Base-by-base conservation (phyloP, 2,113 vertebrate genomes). In the Oncorhynchus clarkii region DNA sequence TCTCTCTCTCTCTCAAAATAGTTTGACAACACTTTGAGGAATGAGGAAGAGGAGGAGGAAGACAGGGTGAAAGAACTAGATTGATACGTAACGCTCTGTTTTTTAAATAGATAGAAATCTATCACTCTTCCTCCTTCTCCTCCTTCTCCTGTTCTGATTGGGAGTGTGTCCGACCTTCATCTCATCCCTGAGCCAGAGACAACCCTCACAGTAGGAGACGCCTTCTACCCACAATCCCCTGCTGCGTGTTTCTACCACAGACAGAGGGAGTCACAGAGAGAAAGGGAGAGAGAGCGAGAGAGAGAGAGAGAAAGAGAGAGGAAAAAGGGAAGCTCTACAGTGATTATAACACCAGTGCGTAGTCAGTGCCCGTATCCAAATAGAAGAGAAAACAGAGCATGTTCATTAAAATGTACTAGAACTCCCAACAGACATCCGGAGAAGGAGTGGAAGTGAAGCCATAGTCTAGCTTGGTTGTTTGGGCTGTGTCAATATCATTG, bases 151-250 rank as follows among this genome's bases (percentile, higher is more conserved):
- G 65, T 70, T 80, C 71, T 77, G 78, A 80, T 76, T 68, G 39
- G 39, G 82, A 74, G 77, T 77, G 72, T 77, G 87, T 91, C 88
- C 89, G 91, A 92, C 91, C 89, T 91, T 92, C 90, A 90, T 87
- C 84, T 88, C 88, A 45, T 87, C 83, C 84, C 84, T 80, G 89
- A 91, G 87, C 87, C 84, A 88, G 80, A 90, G 88, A 86, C 86
- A 90, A 66, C 84, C 81, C 87, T 90, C 89, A 64, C 91, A 93
- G 91, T 87, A 60, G 85, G 92, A 89, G 87, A 39, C 75, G 64
- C 70, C 73, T 88, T 84, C 82, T 88, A 86, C 85, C 87, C 89
- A 88, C 77, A 88, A 86, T 81, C 91, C 88, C 92, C 91, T 70
- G 81, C 89, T 88, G 91, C 31, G 82, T 70, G 81, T 86, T 91